Evolutionary conservation across 1,140 invertebrate species (phyloP), one percentile per base, ranked within the genome.

Genomic region (Drosophila ogumai): DNA sequence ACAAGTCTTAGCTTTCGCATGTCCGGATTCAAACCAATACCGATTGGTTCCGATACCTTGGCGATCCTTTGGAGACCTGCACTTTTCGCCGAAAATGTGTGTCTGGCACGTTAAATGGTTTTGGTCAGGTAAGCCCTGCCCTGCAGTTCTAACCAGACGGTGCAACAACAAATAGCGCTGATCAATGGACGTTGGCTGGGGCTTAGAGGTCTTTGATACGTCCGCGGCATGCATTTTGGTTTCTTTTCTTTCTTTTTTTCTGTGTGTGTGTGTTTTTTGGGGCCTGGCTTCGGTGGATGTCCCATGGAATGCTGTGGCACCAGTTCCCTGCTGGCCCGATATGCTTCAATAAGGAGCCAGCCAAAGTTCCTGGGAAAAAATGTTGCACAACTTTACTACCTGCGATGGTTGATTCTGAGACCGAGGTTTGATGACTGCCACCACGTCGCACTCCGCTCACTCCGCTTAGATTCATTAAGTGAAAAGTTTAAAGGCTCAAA

Each of bases 81-180:
- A 84, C 80, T 82, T 82, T 90, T 90, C 85, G 85, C 85, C 85
- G 85, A 90, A 88, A 90, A 90, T 90, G 85, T 90, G 85, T 90
- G 85, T 88, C 85, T 88, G 85, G 85, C 85, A 88, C 85, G 86
- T 90, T 90, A 90, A 90, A 90, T 90, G 85, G 55, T 80, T 34
- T 79, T 74, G 71, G 71, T 58, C 79, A 82, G 82, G 86, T 79
- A 85, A 88, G 68, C 34, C 34, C 17, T n/a, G 32, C 32, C 76
- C 77, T 88, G 84, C 84, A 88, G 84, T 88, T 88, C 85, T 88
- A 90, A 88, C 85, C 85, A 88, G 85, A 88, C 85, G 69, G 73
- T 87, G 82, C 85, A 88, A 76, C 81, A 82, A 79, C 81, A 72
- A 84, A 84, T 88, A 84, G 68, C 84, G 78, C 82, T 79, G 84